Conservation (phyloP, 2,888 invertebrate species). For the Lepidochrysops patricia region DNA sequence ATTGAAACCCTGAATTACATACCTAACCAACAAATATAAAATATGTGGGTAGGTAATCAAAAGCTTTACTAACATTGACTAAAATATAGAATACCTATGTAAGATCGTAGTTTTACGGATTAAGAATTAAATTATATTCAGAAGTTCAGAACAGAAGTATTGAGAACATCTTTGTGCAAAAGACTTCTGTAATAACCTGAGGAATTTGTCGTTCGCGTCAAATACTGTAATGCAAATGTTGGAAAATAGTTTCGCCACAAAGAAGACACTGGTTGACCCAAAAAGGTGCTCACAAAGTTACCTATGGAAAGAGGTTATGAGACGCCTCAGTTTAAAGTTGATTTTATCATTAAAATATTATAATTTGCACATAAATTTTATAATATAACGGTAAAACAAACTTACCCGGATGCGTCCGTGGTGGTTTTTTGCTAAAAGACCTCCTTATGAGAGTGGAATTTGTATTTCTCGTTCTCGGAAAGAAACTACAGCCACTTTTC, state of each 20-base stretch:
- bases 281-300: constrained; percentile 35
- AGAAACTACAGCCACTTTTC: constrained; percentile 45
- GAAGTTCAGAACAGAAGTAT: not conserved
- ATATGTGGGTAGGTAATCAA: too few relatives aligned
- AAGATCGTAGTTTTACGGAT: not conserved
- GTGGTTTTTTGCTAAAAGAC: constrained; percentile 44
- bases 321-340: constrained; percentile 28
- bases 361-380: not conserved
- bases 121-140: not conserved
- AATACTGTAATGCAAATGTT: constrained; percentile 10
- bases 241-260: constrained; percentile 13
- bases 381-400: constrained; percentile 27
- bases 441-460: constrained; percentile 43
- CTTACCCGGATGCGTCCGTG: constrained; percentile 72
- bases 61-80: not conserved
- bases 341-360: not conserved
- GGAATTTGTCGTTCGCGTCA: not conserved
- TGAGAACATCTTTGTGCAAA: not conserved
- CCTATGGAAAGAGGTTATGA: constrained; percentile 26
- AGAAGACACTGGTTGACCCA: constrained; percentile 60
- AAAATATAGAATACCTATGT: not conserved
- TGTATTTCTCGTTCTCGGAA: constrained; percentile 49
- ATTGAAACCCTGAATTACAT: too few relatives aligned
- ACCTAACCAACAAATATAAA: too few relatives aligned
- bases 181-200: not conserved